Conservation (phyloP, 2,113 vertebrate genomes). For the Trogon surrucura region DNA sequence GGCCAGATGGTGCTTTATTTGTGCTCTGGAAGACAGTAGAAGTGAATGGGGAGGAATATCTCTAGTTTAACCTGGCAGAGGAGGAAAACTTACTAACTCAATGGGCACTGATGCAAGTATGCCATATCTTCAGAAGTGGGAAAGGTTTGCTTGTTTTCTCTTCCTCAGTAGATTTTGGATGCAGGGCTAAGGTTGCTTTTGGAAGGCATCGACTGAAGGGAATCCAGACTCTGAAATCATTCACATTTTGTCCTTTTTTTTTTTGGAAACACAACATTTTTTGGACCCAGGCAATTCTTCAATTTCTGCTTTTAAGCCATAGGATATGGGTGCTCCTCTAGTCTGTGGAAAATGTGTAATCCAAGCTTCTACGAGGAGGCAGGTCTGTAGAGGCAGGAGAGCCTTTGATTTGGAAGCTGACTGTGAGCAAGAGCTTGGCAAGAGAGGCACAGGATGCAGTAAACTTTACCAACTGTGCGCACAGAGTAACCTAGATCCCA, state of each 20-base stretch:
- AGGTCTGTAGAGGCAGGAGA: slow-evolving; percentile 20
- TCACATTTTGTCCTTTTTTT: slow-evolving; percentile 10
- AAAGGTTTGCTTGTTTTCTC: slow-evolving; percentile 57
- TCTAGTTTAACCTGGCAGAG: slow-evolving; percentile 63
- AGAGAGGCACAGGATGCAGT: slow-evolving; percentile 53
- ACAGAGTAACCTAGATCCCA: not conserved
- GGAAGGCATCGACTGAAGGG: not conserved
- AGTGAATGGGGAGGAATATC: slow-evolving; percentile 44
- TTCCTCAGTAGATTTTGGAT: slow-evolving; percentile 37
- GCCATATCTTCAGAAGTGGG: slow-evolving; percentile 35
- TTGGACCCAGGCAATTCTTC: not conserved
- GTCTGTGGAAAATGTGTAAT: slow-evolving; percentile 43
- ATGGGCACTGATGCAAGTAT: slow-evolving; percentile 48
- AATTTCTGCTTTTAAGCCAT: slow-evolving; percentile 3
- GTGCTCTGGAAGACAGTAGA: slow-evolving; percentile 40
- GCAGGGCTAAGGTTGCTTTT: slow-evolving; percentile 9
- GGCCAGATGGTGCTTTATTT: slow-evolving; percentile 72
- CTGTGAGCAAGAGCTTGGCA: slow-evolving; percentile 51
- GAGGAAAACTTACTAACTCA: slow-evolving; percentile 48
- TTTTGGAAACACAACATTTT: slow-evolving; percentile 33
- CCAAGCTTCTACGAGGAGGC: slow-evolving; percentile 26
- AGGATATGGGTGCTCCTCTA: slow-evolving; percentile 14
- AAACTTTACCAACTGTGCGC: slow-evolving; percentile 26
- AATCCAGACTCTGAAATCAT: slow-evolving; percentile 63
- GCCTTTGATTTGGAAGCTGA: slow-evolving; percentile 64